Percentiles rank a stretch among this genome's conserved stretches.
These are phyloP conservation scores for Adela reaumurella DNA, from an alignment of 2,888 invertebrate genomes.

Conservation along the genomic window DNA sequence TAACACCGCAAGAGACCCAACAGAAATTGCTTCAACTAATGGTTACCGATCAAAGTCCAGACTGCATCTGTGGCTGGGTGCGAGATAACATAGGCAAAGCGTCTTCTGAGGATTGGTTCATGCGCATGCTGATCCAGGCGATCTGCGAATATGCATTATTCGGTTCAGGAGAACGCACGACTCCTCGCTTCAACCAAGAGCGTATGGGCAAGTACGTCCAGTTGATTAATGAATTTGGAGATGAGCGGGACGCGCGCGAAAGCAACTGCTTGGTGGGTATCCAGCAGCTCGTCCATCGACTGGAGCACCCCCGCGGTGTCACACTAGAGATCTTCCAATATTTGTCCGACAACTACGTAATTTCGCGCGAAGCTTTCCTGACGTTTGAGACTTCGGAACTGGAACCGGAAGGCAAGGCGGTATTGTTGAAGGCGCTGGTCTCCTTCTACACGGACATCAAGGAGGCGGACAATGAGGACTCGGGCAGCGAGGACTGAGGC, in stretches of 20 bases:
- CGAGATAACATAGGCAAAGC: conserved; percentile 63
- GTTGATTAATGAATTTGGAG: conserved; percentile 68
- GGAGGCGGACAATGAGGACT: conserved; percentile 64
- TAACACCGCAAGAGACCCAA: conserved; percentile 34
- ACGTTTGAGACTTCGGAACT: conserved; percentile 74
- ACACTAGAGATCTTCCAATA: conserved; percentile 72
- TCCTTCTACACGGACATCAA: conserved; percentile 69
- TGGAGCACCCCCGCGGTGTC: conserved; percentile 78
- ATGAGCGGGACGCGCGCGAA: conserved; percentile 65
- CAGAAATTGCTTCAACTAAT: conserved; percentile 37
- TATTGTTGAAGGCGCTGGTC: conserved; percentile 68
- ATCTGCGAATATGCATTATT: conserved; percentile 68
- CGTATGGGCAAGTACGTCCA: conserved; percentile 45
- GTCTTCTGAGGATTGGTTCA: conserved; percentile 64
- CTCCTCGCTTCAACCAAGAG: conserved; percentile 49
- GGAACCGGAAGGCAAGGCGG: conserved; percentile 77
- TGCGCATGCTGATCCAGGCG: conserved; percentile 69
- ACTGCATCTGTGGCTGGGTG: conserved; percentile 46
- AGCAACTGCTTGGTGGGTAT: conserved; percentile 81
- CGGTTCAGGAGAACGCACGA: conserved; percentile 35
- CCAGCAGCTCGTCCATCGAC: conserved; percentile 71
- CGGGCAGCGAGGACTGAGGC: conserved; percentile 49
- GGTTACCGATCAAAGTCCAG: conserved; percentile 37
- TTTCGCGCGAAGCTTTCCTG: conserved; percentile 77
- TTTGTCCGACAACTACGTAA: conserved; percentile 74